phyloP scores from a whole-genome alignment of 2,888 invertebrate species.

The Hypsopygia costalis region DNA sequence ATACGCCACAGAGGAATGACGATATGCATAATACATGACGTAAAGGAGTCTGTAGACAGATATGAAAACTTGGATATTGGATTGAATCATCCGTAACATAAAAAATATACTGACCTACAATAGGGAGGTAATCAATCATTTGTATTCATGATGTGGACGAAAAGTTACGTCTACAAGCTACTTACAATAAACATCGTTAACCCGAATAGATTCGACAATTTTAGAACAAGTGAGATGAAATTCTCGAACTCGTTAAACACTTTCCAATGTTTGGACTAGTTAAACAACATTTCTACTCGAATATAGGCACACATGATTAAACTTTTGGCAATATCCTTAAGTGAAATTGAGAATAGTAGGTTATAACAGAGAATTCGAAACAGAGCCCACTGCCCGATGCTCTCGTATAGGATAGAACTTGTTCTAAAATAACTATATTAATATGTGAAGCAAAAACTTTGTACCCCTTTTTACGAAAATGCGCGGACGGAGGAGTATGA shows the following conservation, averaged over 20 bases:
- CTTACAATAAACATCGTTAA: conserved; percentile 47
- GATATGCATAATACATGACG: conserved; percentile 46
- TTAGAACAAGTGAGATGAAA: conserved; percentile 28
- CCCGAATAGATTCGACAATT: conserved; percentile 39
- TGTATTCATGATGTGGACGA: conserved; percentile 22
- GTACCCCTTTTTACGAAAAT: too few relatives aligned
- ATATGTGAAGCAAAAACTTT: too few relatives aligned
- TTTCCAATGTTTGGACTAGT: conserved; percentile 3
- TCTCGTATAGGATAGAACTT: too few relatives aligned
- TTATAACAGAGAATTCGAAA: too few relatives aligned
- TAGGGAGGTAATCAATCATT: conserved; percentile 33
- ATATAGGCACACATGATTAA: neutral
- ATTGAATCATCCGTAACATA: conserved; percentile 18
- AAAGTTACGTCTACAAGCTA: conserved; percentile 23
- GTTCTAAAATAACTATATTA: too few relatives aligned
- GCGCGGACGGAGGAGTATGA: too few relatives aligned
- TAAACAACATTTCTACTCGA: conserved; percentile 3
- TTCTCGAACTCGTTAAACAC: conserved; percentile 24
- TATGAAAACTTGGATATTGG: conserved; percentile 16
- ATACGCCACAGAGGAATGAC: conserved; percentile 38
- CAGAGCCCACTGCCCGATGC: too few relatives aligned
- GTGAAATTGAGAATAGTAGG: conserved; percentile 26
- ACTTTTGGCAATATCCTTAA: conserved; percentile 15
- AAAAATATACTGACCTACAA: conserved; percentile 32
- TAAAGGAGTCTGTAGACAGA: conserved; percentile 15